Conservation (phyloP, 2,113 vertebrate genomes). For the Psittacus erithacus region DNA sequence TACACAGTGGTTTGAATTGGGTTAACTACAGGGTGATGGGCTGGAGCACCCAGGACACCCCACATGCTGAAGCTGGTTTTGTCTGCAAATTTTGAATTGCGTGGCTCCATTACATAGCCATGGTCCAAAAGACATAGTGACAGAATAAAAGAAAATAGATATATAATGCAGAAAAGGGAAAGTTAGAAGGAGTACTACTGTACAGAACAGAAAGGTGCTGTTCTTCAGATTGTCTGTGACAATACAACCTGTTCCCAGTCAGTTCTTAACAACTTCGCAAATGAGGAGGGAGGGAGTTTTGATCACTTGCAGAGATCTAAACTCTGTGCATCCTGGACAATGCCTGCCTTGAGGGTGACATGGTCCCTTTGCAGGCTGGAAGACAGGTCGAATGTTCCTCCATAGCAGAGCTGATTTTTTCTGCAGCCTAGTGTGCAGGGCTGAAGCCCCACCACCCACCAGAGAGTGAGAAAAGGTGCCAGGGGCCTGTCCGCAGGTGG, state of each 20-base stretch:
- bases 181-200: background rate
- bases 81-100: background rate
- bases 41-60: background rate
- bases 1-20: background rate
- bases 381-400: background rate
- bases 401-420: background rate
- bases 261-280: background rate
- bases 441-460: background rate
- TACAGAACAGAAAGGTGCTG: background rate
- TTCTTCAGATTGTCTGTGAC: background rate
- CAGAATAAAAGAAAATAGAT: background rate
- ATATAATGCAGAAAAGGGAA: background rate
- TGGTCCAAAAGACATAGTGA: background rate
- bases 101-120: background rate
- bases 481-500: background rate
- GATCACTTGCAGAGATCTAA: background rate
- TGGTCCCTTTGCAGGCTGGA: background rate
- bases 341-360: fast-evolving
- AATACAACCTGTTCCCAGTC: background rate
- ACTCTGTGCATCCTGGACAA: background rate
- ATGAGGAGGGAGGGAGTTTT: background rate
- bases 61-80: background rate
- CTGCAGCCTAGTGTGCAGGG: background rate
- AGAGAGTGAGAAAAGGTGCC: background rate
- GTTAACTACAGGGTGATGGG: background rate